phyloP scores from a whole-genome alignment of 2,797 vertebrate species.

The Platalea minor region DNA sequence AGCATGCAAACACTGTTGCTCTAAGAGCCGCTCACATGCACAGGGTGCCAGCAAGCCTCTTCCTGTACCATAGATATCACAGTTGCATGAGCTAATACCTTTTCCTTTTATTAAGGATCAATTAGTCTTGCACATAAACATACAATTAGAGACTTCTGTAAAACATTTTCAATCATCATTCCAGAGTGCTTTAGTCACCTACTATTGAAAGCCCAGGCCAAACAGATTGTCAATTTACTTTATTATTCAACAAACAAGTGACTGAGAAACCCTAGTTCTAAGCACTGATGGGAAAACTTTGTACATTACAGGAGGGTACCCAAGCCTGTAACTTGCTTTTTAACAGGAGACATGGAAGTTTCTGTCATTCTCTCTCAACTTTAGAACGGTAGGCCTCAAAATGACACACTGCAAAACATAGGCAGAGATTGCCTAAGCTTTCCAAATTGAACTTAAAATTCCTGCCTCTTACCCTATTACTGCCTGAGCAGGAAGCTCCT shows the following conservation, averaged over 20 bases:
- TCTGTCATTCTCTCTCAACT: background rate
- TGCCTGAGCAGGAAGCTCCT: background rate
- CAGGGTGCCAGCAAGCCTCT: background rate
- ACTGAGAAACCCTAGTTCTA: background rate
- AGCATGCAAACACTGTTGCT: background rate
- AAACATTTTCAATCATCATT: background rate
- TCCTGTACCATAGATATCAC: rapidly evolving
- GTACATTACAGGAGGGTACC: background rate
- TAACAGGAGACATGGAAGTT: background rate
- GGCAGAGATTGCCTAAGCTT: background rate
- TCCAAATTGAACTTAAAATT: background rate
- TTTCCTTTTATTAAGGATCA: background rate
- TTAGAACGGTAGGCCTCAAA: background rate
- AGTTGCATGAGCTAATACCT: background rate
- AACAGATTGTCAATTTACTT: background rate
- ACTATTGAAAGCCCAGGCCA: background rate
- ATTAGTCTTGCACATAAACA: background rate
- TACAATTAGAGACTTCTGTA: background rate
- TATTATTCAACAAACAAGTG: background rate
- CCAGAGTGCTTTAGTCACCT: background rate
- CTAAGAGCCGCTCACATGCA: background rate
- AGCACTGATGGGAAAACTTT: background rate
- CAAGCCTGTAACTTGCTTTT: background rate
- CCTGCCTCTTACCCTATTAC: background rate
- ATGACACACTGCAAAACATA: background rate